These are phyloP conservation scores for Amia ocellicauda DNA, from an alignment of 2,113 vertebrate species.

Conservation along the genomic window DNA sequence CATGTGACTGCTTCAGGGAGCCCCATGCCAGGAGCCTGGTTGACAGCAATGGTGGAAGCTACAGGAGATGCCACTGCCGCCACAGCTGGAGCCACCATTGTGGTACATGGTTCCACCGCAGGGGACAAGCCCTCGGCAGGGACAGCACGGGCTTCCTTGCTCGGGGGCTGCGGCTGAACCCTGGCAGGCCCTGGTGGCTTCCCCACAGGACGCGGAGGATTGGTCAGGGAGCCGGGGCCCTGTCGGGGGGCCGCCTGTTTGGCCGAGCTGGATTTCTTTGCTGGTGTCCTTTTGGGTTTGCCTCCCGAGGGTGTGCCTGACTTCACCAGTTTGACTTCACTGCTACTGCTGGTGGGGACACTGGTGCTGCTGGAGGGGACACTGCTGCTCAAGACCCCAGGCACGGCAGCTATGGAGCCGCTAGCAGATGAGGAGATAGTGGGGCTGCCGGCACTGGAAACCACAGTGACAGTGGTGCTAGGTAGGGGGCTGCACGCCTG, in stretches of 20 bases:
- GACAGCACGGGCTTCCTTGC: no score
- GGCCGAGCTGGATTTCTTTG: conserved; percentile 68
- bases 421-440: conserved; percentile 32
- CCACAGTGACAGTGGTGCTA: conserved; percentile 30
- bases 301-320: conserved; percentile 38
- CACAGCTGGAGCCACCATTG: conserved; percentile 27
- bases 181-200: conserved; percentile 35
- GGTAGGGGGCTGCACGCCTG: conserved; percentile 23
- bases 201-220: conserved; percentile 48
- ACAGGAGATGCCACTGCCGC: conserved; percentile 29
- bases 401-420: conserved; percentile 31
- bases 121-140: no score
- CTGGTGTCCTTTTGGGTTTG: conserved; percentile 64
- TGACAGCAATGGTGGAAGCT: background rate
- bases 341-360: conserved; percentile 8
- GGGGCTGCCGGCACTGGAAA: conserved; percentile 25
- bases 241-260: conserved; percentile 59
- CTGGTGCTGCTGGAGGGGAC: conserved; percentile 7
- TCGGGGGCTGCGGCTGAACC: conserved; percentile 19
- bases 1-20: no score
- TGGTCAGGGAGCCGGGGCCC: conserved; percentile 35
- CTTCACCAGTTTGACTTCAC: conserved; percentile 48
- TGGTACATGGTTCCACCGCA: no score
- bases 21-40: no score
- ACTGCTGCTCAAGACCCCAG: conserved; percentile 29